Evolutionary conservation across 35 echinoderm and acorn worm species (phyloP), one percentile per base, ranked within the genome.

Genomic region (Patiria miniata): DNA sequence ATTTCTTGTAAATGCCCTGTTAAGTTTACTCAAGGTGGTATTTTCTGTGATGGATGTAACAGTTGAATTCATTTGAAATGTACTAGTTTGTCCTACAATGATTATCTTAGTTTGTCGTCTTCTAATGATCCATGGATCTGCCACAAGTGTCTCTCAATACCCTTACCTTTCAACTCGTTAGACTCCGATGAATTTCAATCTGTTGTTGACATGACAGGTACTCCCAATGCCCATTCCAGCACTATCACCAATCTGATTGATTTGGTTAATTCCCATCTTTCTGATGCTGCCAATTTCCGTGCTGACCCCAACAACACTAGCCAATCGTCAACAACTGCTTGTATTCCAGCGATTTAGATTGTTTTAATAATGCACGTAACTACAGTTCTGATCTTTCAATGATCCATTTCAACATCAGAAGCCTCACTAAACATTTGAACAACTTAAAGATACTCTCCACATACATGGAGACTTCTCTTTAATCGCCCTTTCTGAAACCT

Each of bases 1-100:
- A 55, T 55, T 55, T 55, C 52, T 55, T 55, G 52, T 55, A 55
- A 55, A 55, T 55, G 52, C 52, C 52, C 52, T 55, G 52, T 55
- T 55, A 55, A 55, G 52, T 9, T 55, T 14, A 55, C 10, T 55
- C 52, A 55, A 55, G 10, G 52, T 55, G 52, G 52, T 55, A 55
- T 55, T 55, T 55, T 55, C 52, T 55, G 52, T 55, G 52, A 55
- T 55, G 52, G 10, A 55, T 55, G 52, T 55, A 55, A 55, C 52
- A 55, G 21, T 55, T 55, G 52, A 21, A 55, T 21, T 55, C 52
- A 55, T 55, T 55, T 55, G 52, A 55, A 55, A 55, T 55, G 52
- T 55, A 55, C 52, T 55, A 55, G 52, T 55, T 55, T 55, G 52
- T 55, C 52, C 52, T 55, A 55, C 21, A 21, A 55, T 21, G 21